These are phyloP conservation scores for Ennomos fuscantarius DNA, from an alignment of 2,888 invertebrate species.

Conservation along the genomic window DNA sequence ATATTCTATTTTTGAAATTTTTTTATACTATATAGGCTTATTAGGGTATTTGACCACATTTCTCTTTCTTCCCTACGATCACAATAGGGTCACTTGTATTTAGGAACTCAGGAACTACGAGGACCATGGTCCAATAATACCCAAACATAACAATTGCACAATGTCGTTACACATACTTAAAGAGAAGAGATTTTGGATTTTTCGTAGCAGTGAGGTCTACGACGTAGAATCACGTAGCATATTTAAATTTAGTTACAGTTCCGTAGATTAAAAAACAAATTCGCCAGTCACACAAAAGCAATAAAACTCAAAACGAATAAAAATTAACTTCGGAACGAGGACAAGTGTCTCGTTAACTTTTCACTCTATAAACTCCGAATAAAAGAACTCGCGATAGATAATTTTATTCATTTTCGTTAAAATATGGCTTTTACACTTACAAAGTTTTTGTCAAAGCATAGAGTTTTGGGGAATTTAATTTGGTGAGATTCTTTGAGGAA, in stretches of 20 bases:
- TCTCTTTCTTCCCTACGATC: too few relatives aligned
- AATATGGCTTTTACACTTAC: slow-evolving; percentile 17
- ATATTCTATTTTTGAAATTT: too few relatives aligned
- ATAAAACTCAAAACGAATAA: slow-evolving; percentile 6
- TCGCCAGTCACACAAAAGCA: not conserved
- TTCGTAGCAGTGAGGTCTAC: slow-evolving; percentile 5
- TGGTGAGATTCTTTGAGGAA: slow-evolving; percentile 4
- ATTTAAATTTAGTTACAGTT: not conserved
- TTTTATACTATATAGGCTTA: too few relatives aligned
- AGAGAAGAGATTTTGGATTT: not conserved
- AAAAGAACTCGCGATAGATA: slow-evolving; percentile 9
- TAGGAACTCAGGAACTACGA: too few relatives aligned
- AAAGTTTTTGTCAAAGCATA: slow-evolving; percentile 16
- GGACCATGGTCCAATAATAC: too few relatives aligned
- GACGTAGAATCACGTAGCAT: slow-evolving; percentile 8
- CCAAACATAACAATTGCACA: too few relatives aligned
- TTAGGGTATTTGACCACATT: too few relatives aligned
- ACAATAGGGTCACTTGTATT: too few relatives aligned
- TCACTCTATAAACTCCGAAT: slow-evolving; percentile 7
- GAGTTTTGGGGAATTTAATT: slow-evolving; percentile 21
- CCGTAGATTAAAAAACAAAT: slow-evolving; percentile 1
- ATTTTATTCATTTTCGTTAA: slow-evolving; percentile 18
- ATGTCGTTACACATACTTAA: too few relatives aligned
- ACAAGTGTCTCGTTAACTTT: slow-evolving; percentile 15
- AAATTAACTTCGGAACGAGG: slow-evolving; percentile 9